Base-by-base conservation (phyloP, 1,140 invertebrate species). In the Dreissena rostriformis region DNA sequence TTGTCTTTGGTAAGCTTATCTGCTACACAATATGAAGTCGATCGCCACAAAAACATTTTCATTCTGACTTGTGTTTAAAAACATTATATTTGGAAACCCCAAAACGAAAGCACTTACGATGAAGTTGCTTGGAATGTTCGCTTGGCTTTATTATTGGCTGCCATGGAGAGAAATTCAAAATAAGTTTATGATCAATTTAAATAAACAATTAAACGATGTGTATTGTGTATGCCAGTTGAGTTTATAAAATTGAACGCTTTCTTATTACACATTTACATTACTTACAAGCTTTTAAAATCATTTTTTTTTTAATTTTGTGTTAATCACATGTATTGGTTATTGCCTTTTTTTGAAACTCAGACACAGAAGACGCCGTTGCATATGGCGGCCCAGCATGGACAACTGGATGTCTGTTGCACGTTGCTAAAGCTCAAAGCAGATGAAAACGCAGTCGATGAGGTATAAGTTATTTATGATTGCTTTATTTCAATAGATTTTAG, bases 361-460 rank as follows among this genome's bases (percentile, higher is more conserved):
- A 92, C 92, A 19, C 95, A 95, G 90, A 93, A 94, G 90, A 95
- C 95, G 1, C 93, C 95, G 7, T 88, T 95, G 17, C 95, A 95
- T 88, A 92, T 95, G 90, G 94, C 95, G 14, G 98, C 99, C 17
- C 97, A 97, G 63, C 96, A 96, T 87, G 99, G 98, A 14, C 87
- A 91, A 94, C 95, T 99, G 79, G 97, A 98, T 94, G 98, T 99
- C 0, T 99, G 98, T 92, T 97, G 96, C 88, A 95, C 98, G 8
- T 94, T 99, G n/a, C 94, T 99, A 55, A 97, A 99, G 91, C 95
- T 99, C 82, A 97, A 98, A 26, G 98, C 98, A 19, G 98, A 98
- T 93, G 97, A 98, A 68, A 98, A 99, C 91, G 98, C 98, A 28
- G 98, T 97, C 12, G 98, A 99, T 93, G 98, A 98, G 93, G 95